Base-by-base conservation (phyloP, 2,888 invertebrate species). In the Scrobipalpa atriplicella region DNA sequence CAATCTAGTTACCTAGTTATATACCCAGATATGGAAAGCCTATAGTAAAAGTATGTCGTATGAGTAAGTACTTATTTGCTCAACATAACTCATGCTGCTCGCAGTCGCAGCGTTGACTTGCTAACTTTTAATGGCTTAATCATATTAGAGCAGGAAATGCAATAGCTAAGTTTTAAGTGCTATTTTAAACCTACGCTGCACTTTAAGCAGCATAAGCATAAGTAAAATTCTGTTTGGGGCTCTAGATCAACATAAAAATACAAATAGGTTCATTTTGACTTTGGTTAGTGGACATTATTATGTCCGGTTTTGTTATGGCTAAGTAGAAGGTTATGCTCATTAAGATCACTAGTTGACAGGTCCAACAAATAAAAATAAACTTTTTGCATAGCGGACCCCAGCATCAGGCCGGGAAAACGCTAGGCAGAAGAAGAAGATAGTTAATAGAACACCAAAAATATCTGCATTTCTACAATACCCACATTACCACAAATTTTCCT, bases 221-320 rank as follows among this genome's bases (percentile, higher is more conserved):
- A 29, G 29, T n/a, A 47, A 19, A 29, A 13, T 51, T 18, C 21
- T 13, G 29, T 64, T 47, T 69, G 72, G 72, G 78, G 80, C 16
- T 47, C 47, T 16, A 16, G 3, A n/a, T n/a, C 47, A 47, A 16
- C n/a, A 47, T 16, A 47, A 47, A 47, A 39, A 47, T 29, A 29
- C 29, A 29, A 29, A 29, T 29, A n/a, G n/a, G n/a, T n/a, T n/a
- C n/a, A n/a, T n/a, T n/a, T n/a, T n/a, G n/a, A n/a, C n/a, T 29
- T 29, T 3, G 5, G 29, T 3, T 29, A 29, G 29, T 3, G 29
- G 29, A 29, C 29, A 29, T 29, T n/a, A n/a, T n/a, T n/a, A n/a
- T n/a, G n/a, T n/a, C n/a, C n/a, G n/a, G n/a, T n/a, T n/a, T n/a
- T n/a, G n/a, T n/a, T n/a, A n/a, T n/a, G n/a, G n/a, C n/a, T n/a